These are phyloP conservation scores for Dexiosoma caninum DNA, from an alignment of 2,888 invertebrate genomes.

Conservation along the genomic window DNA sequence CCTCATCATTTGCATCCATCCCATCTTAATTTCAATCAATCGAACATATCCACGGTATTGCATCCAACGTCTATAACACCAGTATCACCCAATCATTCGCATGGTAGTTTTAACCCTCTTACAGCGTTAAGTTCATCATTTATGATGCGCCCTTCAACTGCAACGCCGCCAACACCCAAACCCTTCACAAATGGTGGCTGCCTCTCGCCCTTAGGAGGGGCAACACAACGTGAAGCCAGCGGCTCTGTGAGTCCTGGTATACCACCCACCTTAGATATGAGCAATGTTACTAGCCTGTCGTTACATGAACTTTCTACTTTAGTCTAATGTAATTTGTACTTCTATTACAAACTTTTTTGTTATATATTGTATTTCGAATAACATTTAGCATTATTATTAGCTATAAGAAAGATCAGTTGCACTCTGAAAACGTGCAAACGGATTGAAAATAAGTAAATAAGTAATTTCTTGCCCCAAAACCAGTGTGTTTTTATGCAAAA, in stretches of 20 bases:
- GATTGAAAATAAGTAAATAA: neutral
- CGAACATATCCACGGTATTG: slow-evolving; percentile 52
- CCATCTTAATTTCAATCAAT: slow-evolving; percentile 67
- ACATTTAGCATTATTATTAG: slow-evolving; percentile 7
- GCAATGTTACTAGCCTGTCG: slow-evolving; percentile 82
- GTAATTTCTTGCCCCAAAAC: slow-evolving; percentile 19
- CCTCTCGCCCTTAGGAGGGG: slow-evolving; percentile 65
- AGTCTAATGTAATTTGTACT: slow-evolving; percentile 77
- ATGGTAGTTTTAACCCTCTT: slow-evolving; percentile 76
- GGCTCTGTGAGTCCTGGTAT: slow-evolving; percentile 83
- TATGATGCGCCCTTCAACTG: slow-evolving; percentile 75
- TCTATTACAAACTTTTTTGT: slow-evolving; percentile 4
- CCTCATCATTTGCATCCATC: slow-evolving; percentile 51
- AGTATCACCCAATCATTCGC: slow-evolving; percentile 77
- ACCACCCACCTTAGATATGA: slow-evolving; percentile 81
- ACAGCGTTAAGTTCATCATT: slow-evolving; percentile 72
- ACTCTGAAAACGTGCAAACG: neutral
- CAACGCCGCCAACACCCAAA: slow-evolving; percentile 78
- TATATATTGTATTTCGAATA: slow-evolving; percentile 41
- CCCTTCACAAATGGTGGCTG: slow-evolving; percentile 68
- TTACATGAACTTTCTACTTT: slow-evolving; percentile 85
- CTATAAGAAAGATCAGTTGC: neutral
- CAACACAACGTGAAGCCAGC: slow-evolving; percentile 75
- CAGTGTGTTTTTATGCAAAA: neutral
- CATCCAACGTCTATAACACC: slow-evolving; percentile 78